These are phyloP conservation scores for Drosophila atripex DNA, from an alignment of 2,888 invertebrate species.

Conservation along the genomic window DNA sequence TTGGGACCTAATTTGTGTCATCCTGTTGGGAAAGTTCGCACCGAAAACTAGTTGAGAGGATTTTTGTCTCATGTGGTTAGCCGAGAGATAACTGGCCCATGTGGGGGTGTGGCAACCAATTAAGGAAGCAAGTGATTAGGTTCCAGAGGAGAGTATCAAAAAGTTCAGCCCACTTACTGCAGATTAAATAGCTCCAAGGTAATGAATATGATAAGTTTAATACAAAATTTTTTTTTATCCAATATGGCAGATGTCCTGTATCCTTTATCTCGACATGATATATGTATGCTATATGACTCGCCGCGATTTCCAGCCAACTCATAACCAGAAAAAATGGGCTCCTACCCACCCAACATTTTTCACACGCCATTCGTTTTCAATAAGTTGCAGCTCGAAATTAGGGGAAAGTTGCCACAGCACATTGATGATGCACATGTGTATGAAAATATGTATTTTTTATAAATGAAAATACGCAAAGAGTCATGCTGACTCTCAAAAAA, in stretches of 20 bases:
- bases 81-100: conserved; percentile 20
- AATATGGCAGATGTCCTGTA: conserved; percentile 12
- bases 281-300: conserved; percentile 26
- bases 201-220: not conserved
- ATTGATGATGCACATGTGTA: conserved; percentile 48
- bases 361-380: conserved; percentile 79
- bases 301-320: conserved; percentile 24
- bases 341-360: conserved; percentile 53
- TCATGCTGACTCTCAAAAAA: conserved; percentile 66
- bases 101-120: conserved; percentile 14
- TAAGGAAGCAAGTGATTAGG: conserved; percentile 29
- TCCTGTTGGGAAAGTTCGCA: conserved; percentile 65
- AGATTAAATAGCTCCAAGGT: not conserved
- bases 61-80: conserved; percentile 32
- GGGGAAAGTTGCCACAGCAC: conserved; percentile 51
- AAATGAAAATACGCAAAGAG: conserved; percentile 48
- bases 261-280: conserved; percentile 19
- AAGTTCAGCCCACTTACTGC: not conserved
- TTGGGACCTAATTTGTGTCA: conserved; percentile 67
- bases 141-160: conserved; percentile 12
- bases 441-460: conserved; percentile 22
- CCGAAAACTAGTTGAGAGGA: conserved; percentile 20
- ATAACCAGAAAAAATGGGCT: conserved; percentile 9
- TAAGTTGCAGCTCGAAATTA: conserved; percentile 67
- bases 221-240: not conserved